phyloP scores from a whole-genome alignment of 2,113 vertebrate genomes.

The Psilopogon haemacephalus region DNA sequence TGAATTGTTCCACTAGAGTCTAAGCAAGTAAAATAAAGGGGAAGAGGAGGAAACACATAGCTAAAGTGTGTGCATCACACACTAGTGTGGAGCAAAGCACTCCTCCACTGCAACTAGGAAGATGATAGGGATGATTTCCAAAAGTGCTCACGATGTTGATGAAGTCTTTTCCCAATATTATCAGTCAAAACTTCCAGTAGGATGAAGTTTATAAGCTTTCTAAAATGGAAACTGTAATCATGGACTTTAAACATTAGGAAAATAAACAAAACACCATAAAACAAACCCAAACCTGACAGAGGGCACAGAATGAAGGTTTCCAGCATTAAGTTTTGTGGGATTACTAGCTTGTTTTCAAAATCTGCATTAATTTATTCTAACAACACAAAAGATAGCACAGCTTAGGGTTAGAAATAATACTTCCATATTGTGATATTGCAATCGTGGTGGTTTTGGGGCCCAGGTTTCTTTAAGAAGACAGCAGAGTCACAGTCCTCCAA shows the following conservation, averaged over 20 bases:
- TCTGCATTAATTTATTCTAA: not conserved
- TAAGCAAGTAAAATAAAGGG: not conserved
- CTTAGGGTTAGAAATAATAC: not conserved
- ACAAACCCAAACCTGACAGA: not conserved
- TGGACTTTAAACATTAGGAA: not conserved
- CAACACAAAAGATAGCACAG: not conserved
- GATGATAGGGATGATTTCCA: not conserved
- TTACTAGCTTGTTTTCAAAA: not conserved
- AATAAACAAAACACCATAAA: not conserved
- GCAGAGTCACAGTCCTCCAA: too few relatives aligned
- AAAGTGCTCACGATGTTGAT: not conserved
- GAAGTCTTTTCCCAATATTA: not conserved
- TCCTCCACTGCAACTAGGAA: not conserved
- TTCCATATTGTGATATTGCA: not conserved
- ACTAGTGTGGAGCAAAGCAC: not conserved
- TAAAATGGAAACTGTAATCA: not conserved
- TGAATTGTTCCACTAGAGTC: not conserved
- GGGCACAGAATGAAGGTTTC: not conserved
- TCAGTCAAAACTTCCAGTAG: not conserved
- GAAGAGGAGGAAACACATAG: not conserved
- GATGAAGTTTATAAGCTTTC: not conserved
- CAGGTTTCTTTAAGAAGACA: too few relatives aligned
- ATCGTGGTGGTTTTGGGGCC: too few relatives aligned
- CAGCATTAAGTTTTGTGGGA: too few relatives aligned
- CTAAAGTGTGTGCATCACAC: not conserved